These are phyloP conservation scores for Epicauta chinensis DNA, from an alignment of 1,140 invertebrate species.

Conservation along the genomic window DNA sequence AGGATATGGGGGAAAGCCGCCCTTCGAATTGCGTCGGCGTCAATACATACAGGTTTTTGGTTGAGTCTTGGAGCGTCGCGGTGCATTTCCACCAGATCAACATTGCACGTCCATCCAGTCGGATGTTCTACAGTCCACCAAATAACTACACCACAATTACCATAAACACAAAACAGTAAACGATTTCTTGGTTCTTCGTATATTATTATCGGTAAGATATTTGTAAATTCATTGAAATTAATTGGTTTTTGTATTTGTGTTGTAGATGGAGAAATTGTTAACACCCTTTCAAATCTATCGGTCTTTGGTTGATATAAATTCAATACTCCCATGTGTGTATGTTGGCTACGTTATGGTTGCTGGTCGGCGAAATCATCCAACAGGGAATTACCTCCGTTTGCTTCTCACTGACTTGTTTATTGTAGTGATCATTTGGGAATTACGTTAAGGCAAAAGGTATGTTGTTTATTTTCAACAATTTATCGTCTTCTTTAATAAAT, in stretches of 20 bases:
- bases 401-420: neutral
- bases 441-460: no score
- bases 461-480: no score
- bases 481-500: no score
- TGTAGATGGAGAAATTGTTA: slow-evolving; percentile 8
- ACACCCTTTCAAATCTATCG: slow-evolving; percentile 37
- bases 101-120: slow-evolving; percentile 21
- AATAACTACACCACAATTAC: neutral
- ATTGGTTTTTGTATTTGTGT: neutral
- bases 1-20: slow-evolving; percentile 33
- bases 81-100: slow-evolving; percentile 24
- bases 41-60: slow-evolving; percentile 17
- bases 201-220: neutral
- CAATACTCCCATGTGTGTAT: slow-evolving; percentile 15
- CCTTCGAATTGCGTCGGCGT: slow-evolving; percentile 39
- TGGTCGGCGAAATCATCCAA: slow-evolving; percentile 7
- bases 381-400: slow-evolving; percentile 8
- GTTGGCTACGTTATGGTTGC: slow-evolving; percentile 23
- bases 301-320: slow-evolving; percentile 29
- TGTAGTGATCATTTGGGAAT: no score
- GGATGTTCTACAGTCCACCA: slow-evolving; percentile 16
- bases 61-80: slow-evolving; percentile 23
- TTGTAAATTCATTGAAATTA: neutral
- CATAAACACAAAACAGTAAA: neutral
- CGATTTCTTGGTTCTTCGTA: neutral